Conservation (phyloP, 2,888 invertebrate genomes). For the Axea sp. region DNA sequence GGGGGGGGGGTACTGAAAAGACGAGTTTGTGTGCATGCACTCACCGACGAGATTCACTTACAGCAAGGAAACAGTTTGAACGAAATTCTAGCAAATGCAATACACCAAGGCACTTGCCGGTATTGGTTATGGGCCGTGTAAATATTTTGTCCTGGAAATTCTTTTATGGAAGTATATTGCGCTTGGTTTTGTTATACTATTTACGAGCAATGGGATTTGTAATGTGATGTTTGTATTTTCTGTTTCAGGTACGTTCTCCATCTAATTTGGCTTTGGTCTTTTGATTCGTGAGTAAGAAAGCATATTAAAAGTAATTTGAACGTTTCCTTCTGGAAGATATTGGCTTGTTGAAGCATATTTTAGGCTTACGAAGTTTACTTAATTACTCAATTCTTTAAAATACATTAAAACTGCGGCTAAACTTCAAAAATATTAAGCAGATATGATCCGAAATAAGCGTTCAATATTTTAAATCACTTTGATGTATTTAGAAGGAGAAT, state of each 20-base stretch:
- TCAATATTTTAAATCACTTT: too few relatives aligned
- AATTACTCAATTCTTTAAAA: too few relatives aligned
- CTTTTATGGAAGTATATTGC: constrained; percentile 31
- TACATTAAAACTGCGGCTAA: too few relatives aligned
- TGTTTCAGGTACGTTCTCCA: constrained; percentile 12
- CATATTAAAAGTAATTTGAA: too few relatives aligned
- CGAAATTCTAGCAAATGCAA: constrained; percentile 40
- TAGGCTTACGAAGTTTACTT: too few relatives aligned
- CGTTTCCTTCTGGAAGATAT: too few relatives aligned
- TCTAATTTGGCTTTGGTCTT: too few relatives aligned
- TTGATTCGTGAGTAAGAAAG: too few relatives aligned
- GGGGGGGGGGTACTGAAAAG: not conserved
- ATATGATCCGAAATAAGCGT: too few relatives aligned
- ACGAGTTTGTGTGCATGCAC: constrained; percentile 44
- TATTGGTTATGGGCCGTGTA: constrained; percentile 48
- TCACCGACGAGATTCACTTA: constrained; percentile 41
- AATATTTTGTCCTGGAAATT: constrained; percentile 42
- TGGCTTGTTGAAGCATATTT: too few relatives aligned
- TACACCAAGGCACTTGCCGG: constrained; percentile 20
- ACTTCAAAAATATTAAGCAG: too few relatives aligned
- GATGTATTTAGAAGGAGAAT: too few relatives aligned
- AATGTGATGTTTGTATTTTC: not conserved
- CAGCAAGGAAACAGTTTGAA: constrained; percentile 43
- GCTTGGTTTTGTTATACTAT: constrained; percentile 19
- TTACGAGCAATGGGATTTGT: constrained; percentile 5